Evolutionary conservation across 2,888 invertebrate species (phyloP), one percentile per base, ranked within the genome.

Genomic region (Aspidapion aeneum): DNA sequence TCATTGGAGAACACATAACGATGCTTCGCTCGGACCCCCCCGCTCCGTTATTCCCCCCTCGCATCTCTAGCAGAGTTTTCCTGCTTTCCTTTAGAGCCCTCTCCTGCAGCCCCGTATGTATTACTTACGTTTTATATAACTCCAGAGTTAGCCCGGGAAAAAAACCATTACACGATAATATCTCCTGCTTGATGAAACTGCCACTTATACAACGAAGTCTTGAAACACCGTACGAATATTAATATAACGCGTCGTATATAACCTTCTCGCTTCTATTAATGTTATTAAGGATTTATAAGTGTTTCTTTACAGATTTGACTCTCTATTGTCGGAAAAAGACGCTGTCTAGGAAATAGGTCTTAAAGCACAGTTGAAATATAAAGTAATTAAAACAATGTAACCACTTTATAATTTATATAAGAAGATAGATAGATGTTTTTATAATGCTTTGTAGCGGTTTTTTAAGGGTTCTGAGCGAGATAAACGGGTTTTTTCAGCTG

Each of bases 1-100:
- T 76, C 78, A 78, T 78, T 77, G 78, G 78, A 77, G 68, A 66
- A 66, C 62, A 66, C 70, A 68, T 68, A 69, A 65, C 66, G 69
- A 69, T 66, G 66, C 65, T 63, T 12, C 17, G 52, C 52, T 19
- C 52, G 17, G 18, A 17, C 52, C 52, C 19, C 49, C 49, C 52
- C 19, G 17, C 52, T 52, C 17, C 17, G 9, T 17, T 19, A 17
- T 17, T 52, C 52, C 52, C 17, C 52, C 18, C 52, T 52, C 19
- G 52, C 19, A 52, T 19, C n/a, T 48, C 9, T n/a, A n/a, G n/a
- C n/a, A n/a, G n/a, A n/a, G n/a, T n/a, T n/a, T n/a, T n/a, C n/a
- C n/a, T n/a, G n/a, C n/a, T n/a, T n/a, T n/a, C n/a, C n/a, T n/a
- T n/a, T n/a, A n/a, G n/a, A n/a, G n/a, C n/a, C n/a, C n/a, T n/a